phyloP scores from a whole-genome alignment of 2,888 invertebrate species.

The Thymelicus acteon region DNA sequence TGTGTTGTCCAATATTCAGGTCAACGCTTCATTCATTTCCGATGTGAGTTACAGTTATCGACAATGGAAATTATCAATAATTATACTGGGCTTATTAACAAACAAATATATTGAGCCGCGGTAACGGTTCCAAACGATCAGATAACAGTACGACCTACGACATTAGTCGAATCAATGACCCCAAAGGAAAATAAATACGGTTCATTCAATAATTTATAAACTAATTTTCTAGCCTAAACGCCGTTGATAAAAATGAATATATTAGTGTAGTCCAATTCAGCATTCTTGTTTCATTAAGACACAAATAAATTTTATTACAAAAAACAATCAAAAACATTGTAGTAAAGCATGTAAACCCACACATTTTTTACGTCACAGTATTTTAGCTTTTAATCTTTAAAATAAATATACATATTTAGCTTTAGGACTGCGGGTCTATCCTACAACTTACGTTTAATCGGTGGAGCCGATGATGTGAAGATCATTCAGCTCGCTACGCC shows the following conservation, averaged over 20 bases:
- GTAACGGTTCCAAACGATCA: slow-evolving; percentile 6
- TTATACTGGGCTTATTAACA: slow-evolving; percentile 29
- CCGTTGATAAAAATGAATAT: background rate
- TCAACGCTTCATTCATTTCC: slow-evolving; percentile 60
- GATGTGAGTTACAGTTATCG: slow-evolving; percentile 54
- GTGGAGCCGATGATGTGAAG: slow-evolving; percentile 69
- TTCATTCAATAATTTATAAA: slow-evolving; percentile 3
- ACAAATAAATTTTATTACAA: too few relatives aligned
- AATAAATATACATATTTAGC: too few relatives aligned
- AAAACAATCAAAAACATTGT: too few relatives aligned
- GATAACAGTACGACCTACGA: slow-evolving; percentile 1
- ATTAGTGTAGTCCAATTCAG: too few relatives aligned
- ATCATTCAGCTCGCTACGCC: slow-evolving; percentile 74
- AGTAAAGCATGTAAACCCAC: too few relatives aligned
- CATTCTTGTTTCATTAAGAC: too few relatives aligned
- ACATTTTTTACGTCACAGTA: too few relatives aligned
- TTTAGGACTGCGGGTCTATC: too few relatives aligned
- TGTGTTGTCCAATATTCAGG: slow-evolving; percentile 54
- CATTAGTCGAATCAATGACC: slow-evolving; percentile 21
- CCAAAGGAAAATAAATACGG: slow-evolving; percentile 2
- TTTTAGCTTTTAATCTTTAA: too few relatives aligned
- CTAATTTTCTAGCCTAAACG: background rate
- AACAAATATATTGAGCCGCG: slow-evolving; percentile 18
- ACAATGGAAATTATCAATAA: slow-evolving; percentile 42
- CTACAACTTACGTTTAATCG: slow-evolving; percentile 73